Evolutionary conservation across 2,888 invertebrate genomes (phyloP).

Genomic region (Trachelus tabidus): DNA sequence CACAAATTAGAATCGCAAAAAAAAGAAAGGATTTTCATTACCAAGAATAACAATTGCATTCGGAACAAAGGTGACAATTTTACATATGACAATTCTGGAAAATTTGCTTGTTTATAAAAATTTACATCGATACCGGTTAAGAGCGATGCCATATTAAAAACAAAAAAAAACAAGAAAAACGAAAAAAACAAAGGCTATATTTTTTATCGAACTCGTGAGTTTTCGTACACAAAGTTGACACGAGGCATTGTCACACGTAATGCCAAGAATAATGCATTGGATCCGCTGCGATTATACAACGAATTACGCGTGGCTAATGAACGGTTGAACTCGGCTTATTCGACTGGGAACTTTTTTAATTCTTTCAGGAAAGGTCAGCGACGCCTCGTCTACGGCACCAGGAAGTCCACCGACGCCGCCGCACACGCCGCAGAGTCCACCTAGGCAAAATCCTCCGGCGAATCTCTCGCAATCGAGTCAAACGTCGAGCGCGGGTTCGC

Average conservation of each 20-base stretch:
- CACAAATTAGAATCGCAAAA: background rate
- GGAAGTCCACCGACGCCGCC: slow-evolving; percentile 64
- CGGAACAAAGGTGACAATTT: background rate
- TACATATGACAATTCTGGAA: background rate
- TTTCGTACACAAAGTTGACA: background rate
- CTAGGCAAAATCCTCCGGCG: slow-evolving; percentile 51
- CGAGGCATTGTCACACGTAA: background rate
- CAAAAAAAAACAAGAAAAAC: too few relatives aligned
- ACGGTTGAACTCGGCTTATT: background rate
- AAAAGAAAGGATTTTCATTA: background rate
- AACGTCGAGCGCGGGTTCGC: slow-evolving; percentile 47
- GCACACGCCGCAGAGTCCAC: slow-evolving; percentile 63
- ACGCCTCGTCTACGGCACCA: slow-evolving; percentile 61
- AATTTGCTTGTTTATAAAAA: background rate
- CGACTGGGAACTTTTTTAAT: background rate
- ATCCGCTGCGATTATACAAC: background rate
- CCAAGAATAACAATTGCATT: background rate
- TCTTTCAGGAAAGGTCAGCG: slow-evolving; percentile 57
- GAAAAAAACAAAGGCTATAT: too few relatives aligned
- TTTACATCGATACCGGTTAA: too few relatives aligned
- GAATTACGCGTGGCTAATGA: background rate
- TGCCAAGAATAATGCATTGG: background rate
- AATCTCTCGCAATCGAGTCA: slow-evolving; percentile 53
- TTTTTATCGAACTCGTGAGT: background rate
- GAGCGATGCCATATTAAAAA: too few relatives aligned